A percentile compares a stretch with the other conserved stretches of the same genome.
Evolutionary conservation across 2,888 invertebrate species (phyloP).

Genomic region (Eupithecia subumbrata): DNA sequence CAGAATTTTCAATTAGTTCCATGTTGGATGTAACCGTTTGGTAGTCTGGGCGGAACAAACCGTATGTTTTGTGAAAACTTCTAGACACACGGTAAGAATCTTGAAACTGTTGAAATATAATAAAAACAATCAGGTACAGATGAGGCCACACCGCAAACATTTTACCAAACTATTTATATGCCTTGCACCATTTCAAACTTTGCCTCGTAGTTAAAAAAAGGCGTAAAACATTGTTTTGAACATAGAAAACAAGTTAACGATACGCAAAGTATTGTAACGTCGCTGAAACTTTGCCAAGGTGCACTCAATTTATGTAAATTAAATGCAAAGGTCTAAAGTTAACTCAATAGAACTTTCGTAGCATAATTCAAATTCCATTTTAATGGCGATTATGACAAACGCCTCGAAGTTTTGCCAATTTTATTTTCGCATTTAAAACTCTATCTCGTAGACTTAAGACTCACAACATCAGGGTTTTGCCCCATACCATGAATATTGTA

Average conservation of each 20-base stretch:
- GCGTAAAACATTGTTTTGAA: not conserved
- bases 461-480: constrained; percentile 1
- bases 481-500: constrained; percentile 58
- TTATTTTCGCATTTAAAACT: constrained; percentile 32
- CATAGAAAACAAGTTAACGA: constrained; percentile 1
- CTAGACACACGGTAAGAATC: not conserved
- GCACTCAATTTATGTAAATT: constrained; percentile 15
- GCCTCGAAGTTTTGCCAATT: constrained; percentile 44
- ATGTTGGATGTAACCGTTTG: too few species aligned
- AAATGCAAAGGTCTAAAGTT: constrained; percentile 12
- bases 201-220: not conserved
- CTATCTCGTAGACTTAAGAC: not conserved
- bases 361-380: constrained; percentile 34
- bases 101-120: not conserved
- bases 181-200: not conserved
- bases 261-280: not conserved
- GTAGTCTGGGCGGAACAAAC: too few species aligned
- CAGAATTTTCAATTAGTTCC: too few species aligned
- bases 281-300: constrained; percentile 13
- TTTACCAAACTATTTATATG: not conserved
- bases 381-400: constrained; percentile 42
- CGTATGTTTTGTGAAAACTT: too few species aligned
- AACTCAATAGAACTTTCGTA: constrained; percentile 11
- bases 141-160: not conserved
- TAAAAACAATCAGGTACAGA: not conserved